phyloP scores from a whole-genome alignment of 2,797 vertebrate species.

The Philypnodon macrostomus region DNA sequence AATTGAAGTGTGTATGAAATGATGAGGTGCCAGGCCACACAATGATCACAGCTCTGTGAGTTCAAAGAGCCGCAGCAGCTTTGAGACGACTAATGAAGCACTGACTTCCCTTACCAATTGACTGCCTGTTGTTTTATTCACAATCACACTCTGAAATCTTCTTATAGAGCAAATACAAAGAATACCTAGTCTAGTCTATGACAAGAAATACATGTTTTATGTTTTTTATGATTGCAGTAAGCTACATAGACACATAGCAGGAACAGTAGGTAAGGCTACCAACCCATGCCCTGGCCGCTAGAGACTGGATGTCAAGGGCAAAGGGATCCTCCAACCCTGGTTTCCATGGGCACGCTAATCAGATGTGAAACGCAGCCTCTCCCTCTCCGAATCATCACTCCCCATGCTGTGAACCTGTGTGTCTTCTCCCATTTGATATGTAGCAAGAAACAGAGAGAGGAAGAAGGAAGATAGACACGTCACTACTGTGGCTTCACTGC shows the following conservation, averaged over 20 bases:
- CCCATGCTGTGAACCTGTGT: conserved; percentile 63
- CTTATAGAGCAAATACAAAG: conserved; percentile 34
- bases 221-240: conserved; percentile 45
- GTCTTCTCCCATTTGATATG: conserved; percentile 57
- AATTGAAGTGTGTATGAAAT: conserved; percentile 71
- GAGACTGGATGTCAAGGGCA: conserved; percentile 71
- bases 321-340: conserved; percentile 68
- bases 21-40: conserved; percentile 78
- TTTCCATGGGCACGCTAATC: conserved; percentile 77
- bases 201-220: conserved; percentile 28
- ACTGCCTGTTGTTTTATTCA: conserved; percentile 69
- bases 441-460: conserved; percentile 45
- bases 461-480: conserved; percentile 43
- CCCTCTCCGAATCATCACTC: conserved; percentile 57
- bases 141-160: conserved; percentile 50
- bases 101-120: conserved; percentile 59
- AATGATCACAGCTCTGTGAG: conserved; percentile 75
- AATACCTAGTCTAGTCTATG: conserved; percentile 44
- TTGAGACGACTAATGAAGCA: conserved; percentile 76
- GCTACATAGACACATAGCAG: conserved; percentile 43
- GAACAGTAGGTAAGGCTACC: conserved; percentile 56
- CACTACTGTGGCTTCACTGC: conserved; percentile 54
- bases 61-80: conserved; percentile 76
- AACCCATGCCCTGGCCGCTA: conserved; percentile 60
- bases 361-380: conserved; percentile 64